These are phyloP conservation scores for Aldabrachelys gigantea DNA, from an alignment of 2,113 vertebrate species.

Conservation along the genomic window DNA sequence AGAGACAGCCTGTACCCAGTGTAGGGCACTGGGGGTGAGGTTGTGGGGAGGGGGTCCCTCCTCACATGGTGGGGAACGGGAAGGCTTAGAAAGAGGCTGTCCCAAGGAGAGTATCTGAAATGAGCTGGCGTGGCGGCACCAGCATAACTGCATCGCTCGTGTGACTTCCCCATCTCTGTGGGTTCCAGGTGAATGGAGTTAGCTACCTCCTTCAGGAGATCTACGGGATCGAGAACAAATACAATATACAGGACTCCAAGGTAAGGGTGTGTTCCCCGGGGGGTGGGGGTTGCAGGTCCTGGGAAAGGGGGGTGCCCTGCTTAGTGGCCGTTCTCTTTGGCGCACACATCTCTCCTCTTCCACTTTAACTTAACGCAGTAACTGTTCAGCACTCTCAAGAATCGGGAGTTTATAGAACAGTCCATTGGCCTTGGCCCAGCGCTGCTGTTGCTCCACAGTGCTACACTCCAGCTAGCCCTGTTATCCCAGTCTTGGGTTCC, in stretches of 20 bases:
- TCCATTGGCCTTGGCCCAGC: neutral
- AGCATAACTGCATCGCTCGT: neutral
- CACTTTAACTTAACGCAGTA: neutral
- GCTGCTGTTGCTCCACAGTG: no score
- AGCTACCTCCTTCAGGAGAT: constrained; percentile 99
- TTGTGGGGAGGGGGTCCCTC: no score
- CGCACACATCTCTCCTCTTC: neutral
- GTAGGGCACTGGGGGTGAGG: neutral
- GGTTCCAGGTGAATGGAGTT: constrained; percentile 93
- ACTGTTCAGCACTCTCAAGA: neutral
- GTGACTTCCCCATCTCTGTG: neutral
- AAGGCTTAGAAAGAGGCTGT: neutral
- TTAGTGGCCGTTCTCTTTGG: neutral
- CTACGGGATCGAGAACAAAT: constrained; percentile 99
- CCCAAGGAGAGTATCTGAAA: neutral
- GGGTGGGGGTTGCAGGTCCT: neutral
- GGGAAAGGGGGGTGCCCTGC: no score
- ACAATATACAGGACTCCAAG: constrained; percentile 96
- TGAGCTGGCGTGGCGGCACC: neutral
- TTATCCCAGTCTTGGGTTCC: neutral
- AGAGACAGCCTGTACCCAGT: neutral
- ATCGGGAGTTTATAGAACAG: neutral
- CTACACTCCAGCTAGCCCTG: neutral
- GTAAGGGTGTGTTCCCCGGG: constrained; percentile 58
- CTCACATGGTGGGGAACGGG: neutral